These are phyloP conservation scores for Laticauda colubrina DNA, from an alignment of 2,113 vertebrate species.

Conservation along the genomic window DNA sequence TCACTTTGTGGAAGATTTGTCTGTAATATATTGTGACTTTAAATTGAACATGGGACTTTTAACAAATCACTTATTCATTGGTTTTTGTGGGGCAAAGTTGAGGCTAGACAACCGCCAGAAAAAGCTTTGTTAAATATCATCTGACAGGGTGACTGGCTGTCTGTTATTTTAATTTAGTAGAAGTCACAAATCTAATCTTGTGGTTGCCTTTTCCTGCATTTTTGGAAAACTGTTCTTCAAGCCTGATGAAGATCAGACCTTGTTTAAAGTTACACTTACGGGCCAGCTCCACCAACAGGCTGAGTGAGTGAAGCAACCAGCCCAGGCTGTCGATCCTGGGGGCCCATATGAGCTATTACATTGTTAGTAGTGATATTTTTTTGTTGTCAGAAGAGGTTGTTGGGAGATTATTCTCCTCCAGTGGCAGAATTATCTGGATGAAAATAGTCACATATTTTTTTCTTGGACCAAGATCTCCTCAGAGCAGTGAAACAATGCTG, in stretches of 20 bases:
- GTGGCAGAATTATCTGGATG: not conserved
- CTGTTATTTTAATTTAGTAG: not conserved
- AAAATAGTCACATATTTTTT: not conserved
- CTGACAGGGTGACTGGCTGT: not conserved
- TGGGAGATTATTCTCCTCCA: not conserved
- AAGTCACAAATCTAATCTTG: not conserved
- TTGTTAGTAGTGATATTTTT: not conserved
- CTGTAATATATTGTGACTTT: not conserved
- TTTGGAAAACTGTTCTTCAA: not conserved
- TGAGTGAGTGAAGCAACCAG: not conserved
- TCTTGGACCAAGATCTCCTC: not conserved
- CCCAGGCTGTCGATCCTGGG: not conserved
- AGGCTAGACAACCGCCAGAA: not conserved
- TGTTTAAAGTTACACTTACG: too few relatives aligned
- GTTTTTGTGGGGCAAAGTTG: not conserved
- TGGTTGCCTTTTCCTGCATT: not conserved
- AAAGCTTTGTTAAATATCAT: constrained; percentile 12
- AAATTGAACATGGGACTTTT: not conserved
- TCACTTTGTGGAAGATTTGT: not conserved
- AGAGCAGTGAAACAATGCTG: not conserved
- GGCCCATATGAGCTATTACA: not conserved
- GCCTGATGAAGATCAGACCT: not conserved
- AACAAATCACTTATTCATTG: not conserved
- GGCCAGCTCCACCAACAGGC: not conserved
- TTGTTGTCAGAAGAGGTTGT: not conserved